Conservation (phyloP, 2,113 vertebrate species). For the Brachionichthys hirsutus region DNA sequence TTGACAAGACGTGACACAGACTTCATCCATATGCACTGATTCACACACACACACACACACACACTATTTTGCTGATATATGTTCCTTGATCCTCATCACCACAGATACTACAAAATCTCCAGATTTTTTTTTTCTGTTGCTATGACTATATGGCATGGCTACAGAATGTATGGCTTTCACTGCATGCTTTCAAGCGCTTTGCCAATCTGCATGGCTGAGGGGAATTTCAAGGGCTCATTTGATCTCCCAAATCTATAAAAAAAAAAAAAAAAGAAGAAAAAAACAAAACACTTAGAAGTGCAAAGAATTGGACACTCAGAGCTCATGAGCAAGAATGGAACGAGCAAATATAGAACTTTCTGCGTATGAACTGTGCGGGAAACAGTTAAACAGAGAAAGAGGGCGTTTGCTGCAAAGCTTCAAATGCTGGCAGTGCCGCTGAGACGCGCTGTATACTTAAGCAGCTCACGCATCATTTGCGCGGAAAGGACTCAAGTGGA, state of each 20-base stretch:
- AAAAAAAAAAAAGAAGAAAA: background rate
- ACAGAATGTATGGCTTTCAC: constrained; percentile 37
- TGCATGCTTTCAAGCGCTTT: constrained; percentile 36
- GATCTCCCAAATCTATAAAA: constrained; percentile 52
- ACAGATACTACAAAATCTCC: constrained; percentile 37
- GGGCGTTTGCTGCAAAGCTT: constrained; percentile 42
- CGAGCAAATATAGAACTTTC: constrained; percentile 17
- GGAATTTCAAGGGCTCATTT: constrained; percentile 62
- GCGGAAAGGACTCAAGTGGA: constrained; percentile 55
- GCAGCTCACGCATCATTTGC: constrained; percentile 53
- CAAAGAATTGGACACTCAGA: constrained; percentile 46
- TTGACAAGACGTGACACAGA: constrained; percentile 8
- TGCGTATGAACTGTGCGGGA: constrained; percentile 20
- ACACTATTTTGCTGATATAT: constrained; percentile 17
- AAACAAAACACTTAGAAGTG: constrained; percentile 34
- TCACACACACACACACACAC: no score
- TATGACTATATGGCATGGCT: constrained; percentile 43
- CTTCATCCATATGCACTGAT: constrained; percentile 29
- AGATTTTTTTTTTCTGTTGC: constrained; percentile 10
- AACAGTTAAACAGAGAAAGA: constrained; percentile 29
- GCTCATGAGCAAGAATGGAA: constrained; percentile 14
- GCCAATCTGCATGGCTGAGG: constrained; percentile 53
- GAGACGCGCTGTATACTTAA: constrained; percentile 40
- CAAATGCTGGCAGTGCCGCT: constrained; percentile 52
- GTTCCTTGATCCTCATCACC: constrained; percentile 42